Conservation (phyloP, 2,888 invertebrate genomes). For the Dioctria rufipes region DNA sequence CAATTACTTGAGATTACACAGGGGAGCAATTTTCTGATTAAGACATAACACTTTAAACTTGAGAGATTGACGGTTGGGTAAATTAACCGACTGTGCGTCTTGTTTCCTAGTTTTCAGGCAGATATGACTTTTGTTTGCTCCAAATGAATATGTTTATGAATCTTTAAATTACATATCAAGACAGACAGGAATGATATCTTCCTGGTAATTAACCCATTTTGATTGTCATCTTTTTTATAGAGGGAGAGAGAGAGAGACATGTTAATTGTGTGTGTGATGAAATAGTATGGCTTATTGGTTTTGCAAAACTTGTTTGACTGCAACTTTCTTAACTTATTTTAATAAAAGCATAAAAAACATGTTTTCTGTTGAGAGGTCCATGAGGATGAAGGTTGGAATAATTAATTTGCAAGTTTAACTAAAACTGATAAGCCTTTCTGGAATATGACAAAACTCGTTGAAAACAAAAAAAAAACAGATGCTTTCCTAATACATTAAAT, state of each 20-base stretch:
- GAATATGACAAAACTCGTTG: no score
- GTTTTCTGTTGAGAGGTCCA: no score
- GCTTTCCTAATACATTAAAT: no score
- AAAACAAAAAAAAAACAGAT: no score
- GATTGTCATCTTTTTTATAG: not conserved
- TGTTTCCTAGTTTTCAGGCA: not conserved
- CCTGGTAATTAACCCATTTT: conserved; percentile 22
- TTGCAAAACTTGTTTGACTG: no score
- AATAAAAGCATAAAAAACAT: no score
- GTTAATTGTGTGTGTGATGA: not conserved
- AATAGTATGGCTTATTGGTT: no score
- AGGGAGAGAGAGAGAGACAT: not conserved
- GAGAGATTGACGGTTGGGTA: conserved; percentile 41
- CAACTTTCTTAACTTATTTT: no score
- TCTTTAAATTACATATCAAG: conserved; percentile 25
- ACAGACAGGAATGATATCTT: not conserved
- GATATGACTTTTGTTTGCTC: not conserved
- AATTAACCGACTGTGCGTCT: conserved; percentile 27
- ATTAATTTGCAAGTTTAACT: no score
- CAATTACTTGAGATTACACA: conserved; percentile 51
- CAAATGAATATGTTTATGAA: conserved; percentile 38
- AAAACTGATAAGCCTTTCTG: no score
- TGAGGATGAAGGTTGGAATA: no score
- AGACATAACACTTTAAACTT: conserved; percentile 47
- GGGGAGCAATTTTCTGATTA: conserved; percentile 43